Base-by-base conservation (phyloP, 1,140 invertebrate genomes). In the Acromyrmex echinatior region DNA sequence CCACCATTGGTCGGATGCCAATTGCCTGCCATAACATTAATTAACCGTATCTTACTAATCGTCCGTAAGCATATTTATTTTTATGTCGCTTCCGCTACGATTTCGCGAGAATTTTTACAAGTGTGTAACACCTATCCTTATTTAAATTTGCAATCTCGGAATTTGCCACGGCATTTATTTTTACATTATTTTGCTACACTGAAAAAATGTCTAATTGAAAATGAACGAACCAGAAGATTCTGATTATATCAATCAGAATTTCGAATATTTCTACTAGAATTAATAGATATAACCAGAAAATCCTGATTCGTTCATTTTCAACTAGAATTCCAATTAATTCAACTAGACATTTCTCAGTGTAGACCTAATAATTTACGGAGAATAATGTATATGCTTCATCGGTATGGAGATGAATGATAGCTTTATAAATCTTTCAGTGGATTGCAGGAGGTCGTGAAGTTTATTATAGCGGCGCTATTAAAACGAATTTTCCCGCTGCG, bases 21-120 rank as follows among this genome's bases (percentile, higher is more conserved):
- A 56, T 65, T 81, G 45, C 14, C n/a, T 9, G 28, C 28, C 45
- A 56, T 76, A 60, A 25, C 31, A 62, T 76, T 76, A 84, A 84
- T 84, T 84, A 84, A 84, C 39, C 25, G 56, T 31, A n/a, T 62
- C 45, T 76, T 14, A 51, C 28, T 9, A 39, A 31, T 25, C 56
- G 39, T 25, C 45, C 25, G 9, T 45, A 6, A 71, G 66, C 66
- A n/a, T 7, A 53, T 35, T 74, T 80, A 49, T n/a, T 78, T 53
- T 49, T 10, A n/a, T 28, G 51, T 12, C 5, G 18, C 18, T 31
- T 63, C 39, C 12, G 74, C 21, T 16, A 49, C 21, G 2, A 10
- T 31, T 49, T 10, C 39, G 3, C 14, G 2, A 35, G 2, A 21
- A 31, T 66, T 49, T 49, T 53, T 10, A 71, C 1, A 71, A 53